Evolutionary conservation across 2,888 invertebrate genomes (phyloP).

Genomic region (Philereme transversata): DNA sequence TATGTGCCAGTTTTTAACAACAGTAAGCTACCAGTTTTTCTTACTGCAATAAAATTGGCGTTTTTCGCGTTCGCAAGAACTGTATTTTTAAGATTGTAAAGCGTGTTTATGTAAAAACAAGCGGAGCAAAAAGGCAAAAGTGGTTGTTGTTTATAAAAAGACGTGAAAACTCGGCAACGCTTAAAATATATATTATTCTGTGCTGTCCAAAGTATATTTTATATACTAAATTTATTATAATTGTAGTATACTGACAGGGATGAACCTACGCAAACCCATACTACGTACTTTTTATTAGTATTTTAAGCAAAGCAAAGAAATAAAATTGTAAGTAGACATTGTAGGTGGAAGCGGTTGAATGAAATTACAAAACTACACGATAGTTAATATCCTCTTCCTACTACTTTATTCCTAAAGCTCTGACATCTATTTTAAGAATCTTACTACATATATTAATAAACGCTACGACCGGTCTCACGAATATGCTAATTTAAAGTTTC

Average conservation of each 20-base stretch:
- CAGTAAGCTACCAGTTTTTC: slow-evolving; percentile 43
- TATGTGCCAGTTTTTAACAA: slow-evolving; percentile 42
- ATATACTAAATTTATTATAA: slow-evolving; percentile 1
- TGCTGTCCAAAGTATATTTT: neutral
- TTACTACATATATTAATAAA: neutral
- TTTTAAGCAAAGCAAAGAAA: slow-evolving; percentile 11
- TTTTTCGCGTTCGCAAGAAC: slow-evolving; percentile 32
- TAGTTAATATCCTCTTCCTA: neutral
- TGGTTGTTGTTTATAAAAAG: neutral
- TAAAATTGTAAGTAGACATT: slow-evolving; percentile 9
- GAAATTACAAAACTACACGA: neutral
- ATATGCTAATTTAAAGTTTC: neutral
- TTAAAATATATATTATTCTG: no score
- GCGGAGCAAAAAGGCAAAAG: neutral
- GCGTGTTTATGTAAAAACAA: slow-evolving; percentile 6
- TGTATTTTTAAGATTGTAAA: slow-evolving; percentile 3
- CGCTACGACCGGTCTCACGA: neutral
- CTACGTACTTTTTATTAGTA: slow-evolving; percentile 14
- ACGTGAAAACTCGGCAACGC: neutral
- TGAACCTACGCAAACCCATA: slow-evolving; percentile 21
- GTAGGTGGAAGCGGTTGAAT: slow-evolving; percentile 8
- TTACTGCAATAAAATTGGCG: slow-evolving; percentile 34
- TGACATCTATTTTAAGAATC: neutral
- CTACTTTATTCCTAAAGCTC: neutral
- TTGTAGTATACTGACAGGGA: slow-evolving; percentile 9